Percentiles rank a stretch among this genome's conserved stretches.
phyloP scores from a whole-genome alignment of 2,113 vertebrate genomes.

The Xenopus laevis region DNA sequence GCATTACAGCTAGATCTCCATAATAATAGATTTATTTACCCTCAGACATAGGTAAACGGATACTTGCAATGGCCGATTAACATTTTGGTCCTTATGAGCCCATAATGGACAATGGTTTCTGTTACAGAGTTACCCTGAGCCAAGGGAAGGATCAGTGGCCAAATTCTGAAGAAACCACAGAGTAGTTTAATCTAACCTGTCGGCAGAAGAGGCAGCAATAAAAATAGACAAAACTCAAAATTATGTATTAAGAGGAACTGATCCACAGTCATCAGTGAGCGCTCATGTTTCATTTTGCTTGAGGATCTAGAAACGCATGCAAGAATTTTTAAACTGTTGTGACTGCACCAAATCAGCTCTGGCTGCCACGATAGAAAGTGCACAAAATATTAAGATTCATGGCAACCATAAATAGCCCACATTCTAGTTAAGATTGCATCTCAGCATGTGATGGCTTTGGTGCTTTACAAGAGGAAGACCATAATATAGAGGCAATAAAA shows the following conservation, averaged over 20 bases:
- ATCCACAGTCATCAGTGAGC: too few species aligned
- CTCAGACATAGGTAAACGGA: conserved; percentile 2
- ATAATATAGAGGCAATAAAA: conserved; percentile 20
- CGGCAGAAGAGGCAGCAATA: not conserved
- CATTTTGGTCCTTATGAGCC: conserved; percentile 28
- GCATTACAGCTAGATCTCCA: conserved; percentile 13
- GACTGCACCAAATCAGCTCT: not conserved
- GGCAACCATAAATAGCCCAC: not conserved
- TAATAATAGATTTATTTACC: conserved; percentile 19
- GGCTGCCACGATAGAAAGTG: conserved; percentile 4
- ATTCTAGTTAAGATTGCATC: conserved; percentile 14
- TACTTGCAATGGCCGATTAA: not conserved
- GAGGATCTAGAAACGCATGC: not conserved
- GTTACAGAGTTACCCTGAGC: not conserved
- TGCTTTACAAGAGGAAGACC: conserved; percentile 37
- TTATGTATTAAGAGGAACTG: not conserved
- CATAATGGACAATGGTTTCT: conserved; percentile 1
- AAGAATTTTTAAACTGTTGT: not conserved
- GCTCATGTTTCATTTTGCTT: too few species aligned
- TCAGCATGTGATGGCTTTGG: conserved; percentile 55
- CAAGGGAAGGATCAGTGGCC: not conserved
- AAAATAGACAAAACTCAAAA: not conserved
- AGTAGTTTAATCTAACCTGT: not conserved
- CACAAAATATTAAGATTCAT: not conserved
- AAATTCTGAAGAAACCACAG: not conserved